A percentile compares a stretch with the other conserved stretches of the same genome.
Conservation (phyloP, 2,113 vertebrate genomes). For the Ellobius talpinus region DNA sequence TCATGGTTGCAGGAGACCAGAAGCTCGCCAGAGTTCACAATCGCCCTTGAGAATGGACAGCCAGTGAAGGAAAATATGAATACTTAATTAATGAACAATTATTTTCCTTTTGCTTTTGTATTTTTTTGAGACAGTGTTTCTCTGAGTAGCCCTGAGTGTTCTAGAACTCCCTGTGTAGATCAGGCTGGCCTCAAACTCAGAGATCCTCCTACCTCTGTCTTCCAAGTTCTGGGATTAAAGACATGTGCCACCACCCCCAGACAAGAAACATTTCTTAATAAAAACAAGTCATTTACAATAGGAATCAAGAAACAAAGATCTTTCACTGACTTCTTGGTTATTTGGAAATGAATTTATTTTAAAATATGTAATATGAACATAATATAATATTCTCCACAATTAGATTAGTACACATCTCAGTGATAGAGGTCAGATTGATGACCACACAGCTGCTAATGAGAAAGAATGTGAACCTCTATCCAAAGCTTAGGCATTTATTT, state of each 20-base stretch:
- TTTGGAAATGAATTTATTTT: not conserved
- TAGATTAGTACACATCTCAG: not conserved
- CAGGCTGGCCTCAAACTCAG: not conserved
- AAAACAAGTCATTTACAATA: not conserved
- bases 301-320: not conserved
- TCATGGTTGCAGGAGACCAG: not conserved
- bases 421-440: not conserved
- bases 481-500: not conserved
- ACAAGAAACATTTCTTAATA: constrained; percentile 25
- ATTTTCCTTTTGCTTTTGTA: not conserved
- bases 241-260: not conserved
- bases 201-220: not conserved
- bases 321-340: not conserved
- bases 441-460: not conserved
- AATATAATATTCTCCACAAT: not conserved
- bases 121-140: not conserved
- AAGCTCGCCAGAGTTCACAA: not conserved
- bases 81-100: constrained; percentile 41
- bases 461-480: not conserved
- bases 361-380: not conserved
- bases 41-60: not conserved
- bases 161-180: not conserved
- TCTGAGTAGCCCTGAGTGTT: not conserved
- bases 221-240: not conserved
- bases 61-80: not conserved